phyloP scores from a whole-genome alignment of 1,140 invertebrate genomes.

The Aricia agestis region DNA sequence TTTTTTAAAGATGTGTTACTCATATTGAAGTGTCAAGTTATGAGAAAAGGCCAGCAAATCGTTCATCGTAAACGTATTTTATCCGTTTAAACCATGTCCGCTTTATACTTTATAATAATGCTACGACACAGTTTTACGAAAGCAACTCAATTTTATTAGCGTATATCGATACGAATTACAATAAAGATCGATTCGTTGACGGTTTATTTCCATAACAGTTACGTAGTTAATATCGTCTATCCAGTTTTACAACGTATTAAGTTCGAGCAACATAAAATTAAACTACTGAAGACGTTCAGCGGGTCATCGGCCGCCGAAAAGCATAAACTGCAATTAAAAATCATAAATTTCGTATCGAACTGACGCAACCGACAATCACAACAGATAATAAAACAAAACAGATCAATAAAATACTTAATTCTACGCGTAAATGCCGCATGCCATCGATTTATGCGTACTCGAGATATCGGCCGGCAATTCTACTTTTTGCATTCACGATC shows the following conservation, averaged over 20 bases:
- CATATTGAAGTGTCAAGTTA: background rate
- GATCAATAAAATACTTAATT: slow-evolving; percentile 47
- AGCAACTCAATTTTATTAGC: background rate
- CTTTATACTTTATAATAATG: background rate
- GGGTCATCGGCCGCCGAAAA: slow-evolving; percentile 51
- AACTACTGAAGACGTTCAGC: background rate
- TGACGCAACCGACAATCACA: slow-evolving; percentile 68
- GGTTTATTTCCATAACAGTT: slow-evolving; percentile 11
- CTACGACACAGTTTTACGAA: background rate
- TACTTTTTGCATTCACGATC: slow-evolving; percentile 36
- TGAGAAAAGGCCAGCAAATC: background rate
- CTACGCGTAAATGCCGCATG: slow-evolving; percentile 46
- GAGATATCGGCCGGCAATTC: slow-evolving; percentile 46
- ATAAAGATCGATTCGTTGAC: slow-evolving; percentile 1
- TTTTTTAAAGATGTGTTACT: background rate
- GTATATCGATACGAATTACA: background rate
- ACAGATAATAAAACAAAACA: slow-evolving; percentile 66
- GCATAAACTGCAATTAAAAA: slow-evolving; percentile 65
- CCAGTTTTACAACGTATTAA: slow-evolving; percentile 8
- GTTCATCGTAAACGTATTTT: background rate
- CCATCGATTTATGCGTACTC: slow-evolving; percentile 40
- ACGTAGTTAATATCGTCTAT: background rate
- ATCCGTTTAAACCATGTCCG: background rate
- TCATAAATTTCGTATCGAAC: slow-evolving; percentile 66
- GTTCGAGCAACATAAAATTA: slow-evolving; percentile 9